Evolutionary conservation across 1,140 invertebrate species (phyloP), one percentile per base, ranked within the genome.

Genomic region (Danaus plexippus): DNA sequence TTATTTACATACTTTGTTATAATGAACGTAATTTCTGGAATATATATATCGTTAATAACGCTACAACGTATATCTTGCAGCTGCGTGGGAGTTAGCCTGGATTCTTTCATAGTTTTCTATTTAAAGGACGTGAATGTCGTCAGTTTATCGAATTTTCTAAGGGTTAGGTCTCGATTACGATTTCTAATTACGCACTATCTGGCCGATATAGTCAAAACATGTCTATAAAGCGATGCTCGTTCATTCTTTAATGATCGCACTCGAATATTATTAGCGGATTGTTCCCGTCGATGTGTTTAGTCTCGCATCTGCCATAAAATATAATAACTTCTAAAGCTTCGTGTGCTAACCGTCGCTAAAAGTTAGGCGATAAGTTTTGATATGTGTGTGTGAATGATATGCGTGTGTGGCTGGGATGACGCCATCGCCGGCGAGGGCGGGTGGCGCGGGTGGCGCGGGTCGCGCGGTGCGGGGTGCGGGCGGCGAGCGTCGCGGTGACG

Each of bases 401-500:
- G 49, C 50, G 58, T 54, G 51, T 56, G 60, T 60, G 48, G 57
- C 57, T 49, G 55, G 51, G 63, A 60, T 73, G 69, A 76, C 78
- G 78, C 75, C 77, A 79, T 70, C 69, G 65, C 59, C 22, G 22
- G 22, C 22, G 22, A 32, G 22, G 1, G 22, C 22, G 22, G 22
- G 59, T 69, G 64, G 55, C 64, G 70, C 55, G 49, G 69, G 59
- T 69, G 64, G 55, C 64, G 70, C 55, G 49, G 69, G 73, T 70
- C 59, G 57, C 64, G 68, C 63, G 77, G 77, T 66, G 71, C 63
- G 22, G 22, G 64, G 54, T 47, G 59, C 63, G 49, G 59, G 59
- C 70, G 64, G 55, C 64, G 70, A 55, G 49, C 70, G 73, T 70
- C 61, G 61, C 67, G 61, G 69, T 71, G 69, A 71, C 69, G 77